These are phyloP conservation scores for Seriola rivoliana DNA, from an alignment of 2,113 vertebrate genomes.

Conservation along the genomic window DNA sequence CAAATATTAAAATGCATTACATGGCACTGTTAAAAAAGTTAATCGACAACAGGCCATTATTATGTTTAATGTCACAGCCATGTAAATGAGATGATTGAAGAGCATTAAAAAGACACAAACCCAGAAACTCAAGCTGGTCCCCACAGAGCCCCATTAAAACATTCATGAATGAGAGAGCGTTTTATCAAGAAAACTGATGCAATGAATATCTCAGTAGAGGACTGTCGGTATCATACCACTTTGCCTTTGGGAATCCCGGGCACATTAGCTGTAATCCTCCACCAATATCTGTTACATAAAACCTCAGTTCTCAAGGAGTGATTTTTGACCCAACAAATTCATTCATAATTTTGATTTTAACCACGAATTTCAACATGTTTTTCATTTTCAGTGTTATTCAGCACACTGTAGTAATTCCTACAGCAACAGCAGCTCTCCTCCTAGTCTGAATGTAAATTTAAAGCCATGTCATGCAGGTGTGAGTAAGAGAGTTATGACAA, in stretches of 20 bases:
- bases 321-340: neutral
- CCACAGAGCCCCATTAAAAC: conserved; percentile 1
- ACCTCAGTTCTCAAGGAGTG: too few species aligned
- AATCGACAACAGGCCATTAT: neutral
- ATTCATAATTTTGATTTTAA: neutral
- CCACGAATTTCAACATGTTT: too few species aligned
- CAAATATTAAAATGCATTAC: neutral
- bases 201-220: neutral
- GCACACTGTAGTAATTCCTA: too few species aligned
- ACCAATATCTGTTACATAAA: too few species aligned
- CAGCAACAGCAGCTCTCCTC: too few species aligned
- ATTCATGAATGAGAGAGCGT: neutral
- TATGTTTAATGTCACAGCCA: neutral
- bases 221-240: neutral
- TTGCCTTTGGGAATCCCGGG: neutral
- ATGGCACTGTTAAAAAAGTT: neutral
- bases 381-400: too few species aligned
- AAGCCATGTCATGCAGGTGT: too few species aligned
- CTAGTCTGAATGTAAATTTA: too few species aligned
- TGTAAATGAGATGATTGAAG: conserved; percentile 13
- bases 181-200: neutral
- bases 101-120: neutral
- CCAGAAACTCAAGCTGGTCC: neutral
- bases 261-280: neutral
- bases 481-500: too few species aligned